These are phyloP conservation scores for Hydractinia symbiolongicarpus DNA, from an alignment of 30 jellyfish, hydroid and myxozoan genomes.

Conservation along the genomic window DNA sequence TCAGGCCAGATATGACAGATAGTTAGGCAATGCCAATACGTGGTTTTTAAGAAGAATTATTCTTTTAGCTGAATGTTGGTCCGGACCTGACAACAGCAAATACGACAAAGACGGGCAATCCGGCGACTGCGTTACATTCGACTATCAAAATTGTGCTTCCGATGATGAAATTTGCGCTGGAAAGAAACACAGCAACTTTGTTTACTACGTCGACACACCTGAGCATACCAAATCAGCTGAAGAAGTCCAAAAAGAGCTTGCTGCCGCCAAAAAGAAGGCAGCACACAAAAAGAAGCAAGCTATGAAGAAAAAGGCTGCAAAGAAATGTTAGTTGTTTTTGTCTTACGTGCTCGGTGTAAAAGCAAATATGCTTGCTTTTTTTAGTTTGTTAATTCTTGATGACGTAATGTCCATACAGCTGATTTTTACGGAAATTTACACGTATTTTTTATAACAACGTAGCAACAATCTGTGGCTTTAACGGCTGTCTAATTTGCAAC, in stretches of 20 bases:
- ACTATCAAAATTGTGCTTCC: conserved; percentile 56
- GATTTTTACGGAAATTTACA: too few species aligned
- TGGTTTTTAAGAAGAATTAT: background rate
- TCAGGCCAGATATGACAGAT: too few species aligned
- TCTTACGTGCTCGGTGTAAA: too few species aligned
- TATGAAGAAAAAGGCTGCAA: conserved; percentile 42
- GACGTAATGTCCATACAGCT: too few species aligned
- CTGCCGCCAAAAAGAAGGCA: conserved; percentile 53
- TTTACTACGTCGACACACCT: conserved; percentile 88
- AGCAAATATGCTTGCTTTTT: too few species aligned
- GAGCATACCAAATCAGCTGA: conserved; percentile 80
- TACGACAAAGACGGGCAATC: conserved; percentile 93
- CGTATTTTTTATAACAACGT: too few species aligned
- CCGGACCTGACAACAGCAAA: conserved; percentile 91
- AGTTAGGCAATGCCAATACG: background rate
- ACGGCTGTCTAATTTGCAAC: too few species aligned
- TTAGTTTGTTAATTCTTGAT: too few species aligned
- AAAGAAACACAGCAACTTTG: conserved; percentile 73
- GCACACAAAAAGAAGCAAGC: conserved; percentile 62
- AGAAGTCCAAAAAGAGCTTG: conserved; percentile 85
- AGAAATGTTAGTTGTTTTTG: too few species aligned
- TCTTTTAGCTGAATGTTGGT: conserved; percentile 95
- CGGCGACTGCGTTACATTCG: conserved; percentile 81
- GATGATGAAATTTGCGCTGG: conserved; percentile 85
- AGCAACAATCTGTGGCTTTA: too few species aligned